Evolutionary conservation across 1,140 invertebrate species (phyloP).

Genomic region (Aphidius ervi): DNA sequence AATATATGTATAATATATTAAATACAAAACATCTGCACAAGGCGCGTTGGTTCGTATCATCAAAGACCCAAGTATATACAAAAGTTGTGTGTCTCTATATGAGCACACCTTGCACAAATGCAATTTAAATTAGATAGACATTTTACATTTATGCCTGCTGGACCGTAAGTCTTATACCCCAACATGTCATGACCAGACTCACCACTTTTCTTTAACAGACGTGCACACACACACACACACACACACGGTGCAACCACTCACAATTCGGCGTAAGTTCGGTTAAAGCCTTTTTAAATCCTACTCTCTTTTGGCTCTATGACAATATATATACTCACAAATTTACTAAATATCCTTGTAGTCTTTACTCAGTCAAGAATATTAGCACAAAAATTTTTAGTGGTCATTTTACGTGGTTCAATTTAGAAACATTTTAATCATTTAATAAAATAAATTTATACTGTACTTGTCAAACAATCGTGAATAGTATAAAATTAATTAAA

Average conservation of each 20-base stretch:
- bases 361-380: no score
- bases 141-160: slow-evolving; percentile 24
- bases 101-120: slow-evolving; percentile 24
- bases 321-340: neutral
- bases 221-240: neutral
- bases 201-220: slow-evolving; percentile 22
- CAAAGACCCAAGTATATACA: neutral
- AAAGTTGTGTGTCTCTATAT: slow-evolving; percentile 20
- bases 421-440: no score
- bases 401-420: no score
- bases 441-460: no score
- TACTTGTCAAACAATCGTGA: no score
- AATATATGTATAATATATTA: neutral
- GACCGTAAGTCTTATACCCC: slow-evolving; percentile 31
- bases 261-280: slow-evolving; percentile 8
- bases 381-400: no score
- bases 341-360: neutral
- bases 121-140: slow-evolving; percentile 39
- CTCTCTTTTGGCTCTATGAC: neutral
- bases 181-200: slow-evolving; percentile 31
- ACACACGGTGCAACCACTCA: neutral
- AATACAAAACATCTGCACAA: neutral
- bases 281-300: slow-evolving; percentile 17
- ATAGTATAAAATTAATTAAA: no score
- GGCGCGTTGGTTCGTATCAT: neutral